Evolutionary conservation across 2,797 vertebrate genomes (phyloP), one percentile per base, ranked within the genome.

Genomic region (Champsocephalus gunnari): DNA sequence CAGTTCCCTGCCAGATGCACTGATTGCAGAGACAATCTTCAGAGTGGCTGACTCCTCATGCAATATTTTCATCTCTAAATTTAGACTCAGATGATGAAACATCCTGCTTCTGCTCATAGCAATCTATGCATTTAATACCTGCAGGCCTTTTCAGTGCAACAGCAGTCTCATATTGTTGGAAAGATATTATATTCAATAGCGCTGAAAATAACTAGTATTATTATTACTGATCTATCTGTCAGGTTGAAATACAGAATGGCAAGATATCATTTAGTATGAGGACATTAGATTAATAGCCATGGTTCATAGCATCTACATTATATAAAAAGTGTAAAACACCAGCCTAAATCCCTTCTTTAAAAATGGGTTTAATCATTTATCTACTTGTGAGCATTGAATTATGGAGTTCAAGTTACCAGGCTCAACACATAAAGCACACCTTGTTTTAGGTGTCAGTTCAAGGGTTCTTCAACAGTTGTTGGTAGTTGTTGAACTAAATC

Each of bases 21-120:
- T 66, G 63, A 73, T 73, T 83, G 56, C 62, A 49, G 61, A 50
- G 62, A n/a, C 75, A 61, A 81, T 70, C 61, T 68, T 62, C 4
- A 56, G 38, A 69, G 71, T 66, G 12, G 51, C 34, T 50, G 12
- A 9, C 17, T 72, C 10, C 53, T 58, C 13, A 16, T 60, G 38
- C 12, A 62, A n/a, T 51, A 12, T 41, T 60, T 38, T 56, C 50
- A 64, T 64, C 9, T 48, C 28, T 34, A 73, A 55, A 62, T 62
- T 68, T 59, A 61, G 48, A 75, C 13, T 54, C 43, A 34, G 12
- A 54, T 74, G 2, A 73, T 48, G 53, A 19, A 59, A 45, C 19
- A 55, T 14, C 9, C 43, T 65, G 34, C 8, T 43, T 51, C 47
- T 3, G 32, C 14, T 43, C 13, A 53, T 14, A 60, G 9, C 43